These are phyloP conservation scores for Exaiptasia diaphana DNA, from an alignment of 64 coral and sea anemone species.

Conservation along the genomic window DNA sequence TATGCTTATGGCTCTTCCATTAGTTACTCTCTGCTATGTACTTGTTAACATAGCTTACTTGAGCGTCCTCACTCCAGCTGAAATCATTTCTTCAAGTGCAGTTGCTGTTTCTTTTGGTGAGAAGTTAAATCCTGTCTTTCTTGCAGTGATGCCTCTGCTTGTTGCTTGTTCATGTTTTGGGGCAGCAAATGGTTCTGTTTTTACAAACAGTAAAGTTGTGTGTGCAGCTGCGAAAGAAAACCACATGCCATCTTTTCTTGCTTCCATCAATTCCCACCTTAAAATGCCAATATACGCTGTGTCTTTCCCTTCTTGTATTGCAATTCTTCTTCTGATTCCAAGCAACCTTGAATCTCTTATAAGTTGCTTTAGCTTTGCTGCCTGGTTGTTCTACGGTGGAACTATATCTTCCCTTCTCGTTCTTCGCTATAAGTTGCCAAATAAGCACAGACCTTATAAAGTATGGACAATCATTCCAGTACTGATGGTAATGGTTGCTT, in stretches of 20 bases:
- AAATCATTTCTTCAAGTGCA: conserved; percentile 29
- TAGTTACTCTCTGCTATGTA: conserved; percentile 27
- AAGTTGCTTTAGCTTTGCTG: conserved; percentile 36
- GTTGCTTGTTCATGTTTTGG: conserved; percentile 44
- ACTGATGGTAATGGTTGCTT: neutral
- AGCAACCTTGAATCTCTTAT: conserved; percentile 22
- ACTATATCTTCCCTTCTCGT: conserved; percentile 5
- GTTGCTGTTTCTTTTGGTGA: conserved; percentile 21
- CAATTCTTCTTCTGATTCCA: conserved; percentile 9
- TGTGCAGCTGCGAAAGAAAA: conserved; percentile 20
- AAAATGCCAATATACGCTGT: conserved; percentile 16
- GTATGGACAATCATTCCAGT: neutral
- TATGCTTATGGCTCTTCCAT: conserved; percentile 15
- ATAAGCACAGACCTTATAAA: conserved; percentile 9
- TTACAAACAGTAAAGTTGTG: conserved; percentile 22
- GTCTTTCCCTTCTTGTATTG: conserved; percentile 23
- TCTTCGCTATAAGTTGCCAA: neutral
- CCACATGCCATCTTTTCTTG: conserved; percentile 24
- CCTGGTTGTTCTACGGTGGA: conserved; percentile 37
- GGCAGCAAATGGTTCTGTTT: conserved; percentile 28
- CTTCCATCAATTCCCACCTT: neutral
- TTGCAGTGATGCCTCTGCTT: neutral
- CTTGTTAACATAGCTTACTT: conserved; percentile 31
- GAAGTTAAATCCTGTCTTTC: neutral
- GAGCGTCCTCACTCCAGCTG: conserved; percentile 9